Base-by-base conservation (phyloP, 2,888 invertebrate genomes). In the Augiades crinisus region DNA sequence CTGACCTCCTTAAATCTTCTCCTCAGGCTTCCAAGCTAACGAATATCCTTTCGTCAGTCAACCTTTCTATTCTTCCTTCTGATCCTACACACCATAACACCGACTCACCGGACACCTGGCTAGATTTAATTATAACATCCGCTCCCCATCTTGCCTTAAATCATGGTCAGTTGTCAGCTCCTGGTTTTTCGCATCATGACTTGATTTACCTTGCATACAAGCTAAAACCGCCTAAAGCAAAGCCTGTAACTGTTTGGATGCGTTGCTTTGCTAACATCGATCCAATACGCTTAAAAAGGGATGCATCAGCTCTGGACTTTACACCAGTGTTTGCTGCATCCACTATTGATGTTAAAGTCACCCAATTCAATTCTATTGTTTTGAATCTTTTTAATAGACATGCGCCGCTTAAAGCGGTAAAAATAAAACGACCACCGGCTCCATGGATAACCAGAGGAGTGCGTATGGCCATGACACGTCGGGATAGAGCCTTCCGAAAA, bases 151-250 rank as follows among this genome's bases (percentile, higher is more conserved):
- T 8, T 10, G 38, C 40, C 8, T 1, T 22, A 5, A 38, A 16
- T 2, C 10, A 21, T 21, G 52, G 52, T 7, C 37, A 52, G 13
- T 7, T 45, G 2, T 7, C 19, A 3, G 52, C 52, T n/a, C 33
- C 45, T 12, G 51, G 43, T 6, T 51, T 51, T 19, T 51, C 44
- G 5, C 33, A 34, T 1, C 50, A 50, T 19, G 51, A 52, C 27
- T 19, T 52, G 2, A n/a, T 52, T 6, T 45, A 27, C 13, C 12
- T 19, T 7, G 30, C 45, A 0, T 52, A 52, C 8, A 52, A 52
- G 12, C 5, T 52, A 3, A 45, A 45, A n/a, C 3, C 12, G 0
- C 44, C 37, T 14, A 52, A 45, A 44, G 7, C 14, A 14, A 37
- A 31, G n/a, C 47, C 43, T 13, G 17, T 6, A 1, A 8, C 27